These are phyloP conservation scores for Psilanteris sp. DNA, from an alignment of 1,140 invertebrate genomes.

Conservation along the genomic window DNA sequence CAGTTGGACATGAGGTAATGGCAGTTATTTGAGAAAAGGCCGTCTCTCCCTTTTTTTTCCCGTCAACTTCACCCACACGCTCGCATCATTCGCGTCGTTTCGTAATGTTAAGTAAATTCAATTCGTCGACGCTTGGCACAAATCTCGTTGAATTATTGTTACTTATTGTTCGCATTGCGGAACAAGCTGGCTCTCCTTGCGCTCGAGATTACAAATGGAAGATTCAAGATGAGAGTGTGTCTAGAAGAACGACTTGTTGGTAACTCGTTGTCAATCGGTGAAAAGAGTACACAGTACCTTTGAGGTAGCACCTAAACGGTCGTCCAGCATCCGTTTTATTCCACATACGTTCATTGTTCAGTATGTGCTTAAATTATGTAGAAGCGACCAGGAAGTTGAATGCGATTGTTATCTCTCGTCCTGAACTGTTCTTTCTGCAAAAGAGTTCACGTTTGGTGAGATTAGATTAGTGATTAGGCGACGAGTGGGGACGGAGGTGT, in stretches of 20 bases:
- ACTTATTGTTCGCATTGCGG: conserved; percentile 44
- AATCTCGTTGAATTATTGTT: conserved; percentile 62
- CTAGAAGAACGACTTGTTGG: conserved; percentile 55
- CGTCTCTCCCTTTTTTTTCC: conserved; percentile 54
- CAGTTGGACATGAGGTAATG: conserved; percentile 69
- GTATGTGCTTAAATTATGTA: conserved; percentile 39
- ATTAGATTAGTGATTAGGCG: too few relatives aligned
- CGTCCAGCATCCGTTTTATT: conserved; percentile 60
- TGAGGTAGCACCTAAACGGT: conserved; percentile 60
- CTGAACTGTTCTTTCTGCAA: conserved; percentile 45
- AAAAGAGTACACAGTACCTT: conserved; percentile 62
- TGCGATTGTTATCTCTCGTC: conserved; percentile 43
- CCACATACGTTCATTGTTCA: conserved; percentile 44
- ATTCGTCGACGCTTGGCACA: conserved; percentile 51
- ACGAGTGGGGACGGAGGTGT: too few relatives aligned
- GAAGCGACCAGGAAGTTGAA: conserved; percentile 31
- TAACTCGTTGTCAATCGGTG: conserved; percentile 61
- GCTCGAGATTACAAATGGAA: conserved; percentile 26
- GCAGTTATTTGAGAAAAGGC: conserved; percentile 73
- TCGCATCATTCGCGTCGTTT: background rate
- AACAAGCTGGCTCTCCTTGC: conserved; percentile 45
- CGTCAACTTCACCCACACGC: background rate
- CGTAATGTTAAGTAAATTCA: background rate
- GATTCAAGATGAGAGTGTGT: conserved; percentile 52
- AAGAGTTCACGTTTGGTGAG: too few relatives aligned